phyloP scores from a whole-genome alignment of 2,888 invertebrate genomes.

The Zhuqinia jingwanae region DNA sequence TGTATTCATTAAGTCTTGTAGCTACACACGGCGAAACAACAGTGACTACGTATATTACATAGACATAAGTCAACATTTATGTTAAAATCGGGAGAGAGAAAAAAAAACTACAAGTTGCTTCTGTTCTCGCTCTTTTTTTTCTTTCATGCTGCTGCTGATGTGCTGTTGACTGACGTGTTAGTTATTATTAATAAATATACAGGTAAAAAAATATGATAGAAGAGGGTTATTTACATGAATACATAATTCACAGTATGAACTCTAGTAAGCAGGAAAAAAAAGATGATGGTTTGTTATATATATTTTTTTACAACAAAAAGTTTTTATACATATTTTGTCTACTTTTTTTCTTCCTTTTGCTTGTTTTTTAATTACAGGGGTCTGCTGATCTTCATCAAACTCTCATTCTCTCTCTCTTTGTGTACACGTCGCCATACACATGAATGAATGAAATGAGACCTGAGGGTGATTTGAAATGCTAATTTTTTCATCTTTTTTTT shows the following conservation, averaged over 20 bases:
- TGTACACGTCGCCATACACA: slow-evolving; percentile 54
- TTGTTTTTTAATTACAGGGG: slow-evolving; percentile 68
- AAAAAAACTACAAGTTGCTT: slow-evolving; percentile 9
- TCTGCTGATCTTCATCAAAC: slow-evolving; percentile 53
- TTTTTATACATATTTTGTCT: no score
- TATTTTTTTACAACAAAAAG: no score
- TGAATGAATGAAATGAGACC: slow-evolving; percentile 55
- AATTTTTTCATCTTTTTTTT: slow-evolving; percentile 47
- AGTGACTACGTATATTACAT: neutral
- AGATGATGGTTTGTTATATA: no score
- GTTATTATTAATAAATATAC: no score
- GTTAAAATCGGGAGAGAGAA: slow-evolving; percentile 48
- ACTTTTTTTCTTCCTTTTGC: slow-evolving; percentile 32
- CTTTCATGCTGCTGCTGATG: neutral
- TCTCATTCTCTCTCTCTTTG: slow-evolving; percentile 44
- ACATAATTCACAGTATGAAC: no score
- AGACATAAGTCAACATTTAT: slow-evolving; percentile 45
- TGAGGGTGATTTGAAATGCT: slow-evolving; percentile 65
- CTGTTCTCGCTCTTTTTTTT: slow-evolving; percentile 13
- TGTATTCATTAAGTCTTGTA: slow-evolving; percentile 63
- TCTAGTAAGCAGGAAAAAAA: no score
- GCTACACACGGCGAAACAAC: slow-evolving; percentile 18
- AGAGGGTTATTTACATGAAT: no score
- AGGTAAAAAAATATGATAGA: no score
- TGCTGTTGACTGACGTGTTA: neutral